Base-by-base conservation (phyloP, 2,888 invertebrate genomes). In the Euclidia mi region DNA sequence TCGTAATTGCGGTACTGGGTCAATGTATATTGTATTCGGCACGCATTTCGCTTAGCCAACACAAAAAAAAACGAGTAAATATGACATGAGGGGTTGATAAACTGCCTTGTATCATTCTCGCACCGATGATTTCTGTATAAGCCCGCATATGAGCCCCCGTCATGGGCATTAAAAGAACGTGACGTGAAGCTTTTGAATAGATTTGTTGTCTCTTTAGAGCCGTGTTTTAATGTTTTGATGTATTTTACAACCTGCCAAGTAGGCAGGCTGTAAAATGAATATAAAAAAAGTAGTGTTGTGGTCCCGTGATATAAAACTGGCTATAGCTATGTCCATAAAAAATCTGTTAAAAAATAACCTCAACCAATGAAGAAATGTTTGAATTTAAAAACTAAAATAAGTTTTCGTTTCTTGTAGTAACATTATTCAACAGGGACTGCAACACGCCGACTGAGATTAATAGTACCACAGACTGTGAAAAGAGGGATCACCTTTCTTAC, bases 41-140 rank as follows among this genome's bases (percentile, higher is more conserved):
- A 28, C 62, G 46, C 50, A 70, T 75, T 65, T 69, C 56, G 67
- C 68, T 66, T 64, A 66, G 48, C 59, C 62, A 46, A 18, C 47
- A 52, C 51, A 55, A 59, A 69, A 78, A n/a, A 25, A 81, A 82
- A 81, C 56, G 71, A 68, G 76, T 76, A 76, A 82, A 82, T 78
- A 81, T 84, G 84, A 86, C 87, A 84, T 63, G 76, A 73, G 69
- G 68, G 77, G 66, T 82, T 84, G 85, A 88, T 85, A 85, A 82
- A 88, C 79, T 79, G 77, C 79, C 75, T 74, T 80, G 74, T 79
- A 81, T 84, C 81, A 84, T 75, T 82, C 68, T 67, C 84, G 76
- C 81, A 55, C 74, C 81, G 71, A 80, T 84, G 85, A 76, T 78
- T 85, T 65, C 48, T 63, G 53, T 62, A 76, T 55, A 61, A 71